Conservation (phyloP, 2,113 vertebrate genomes). For the Trinectes maculatus region DNA sequence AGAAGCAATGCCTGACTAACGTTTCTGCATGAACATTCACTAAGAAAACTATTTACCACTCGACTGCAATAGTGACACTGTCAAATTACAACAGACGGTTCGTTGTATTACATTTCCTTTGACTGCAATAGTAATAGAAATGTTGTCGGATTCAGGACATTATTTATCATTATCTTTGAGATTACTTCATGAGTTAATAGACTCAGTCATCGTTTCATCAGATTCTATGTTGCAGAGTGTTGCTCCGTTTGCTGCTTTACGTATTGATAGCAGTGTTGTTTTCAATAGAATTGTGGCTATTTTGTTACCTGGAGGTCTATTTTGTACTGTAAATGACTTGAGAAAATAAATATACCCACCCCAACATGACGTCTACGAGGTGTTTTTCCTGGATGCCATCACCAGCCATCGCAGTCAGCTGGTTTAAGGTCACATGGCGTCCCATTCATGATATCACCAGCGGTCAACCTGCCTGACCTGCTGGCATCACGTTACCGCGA, state of each 20-base stretch:
- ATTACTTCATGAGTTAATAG: slow-evolving; percentile 39
- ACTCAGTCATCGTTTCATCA: slow-evolving; percentile 8
- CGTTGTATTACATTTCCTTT: slow-evolving; percentile 11
- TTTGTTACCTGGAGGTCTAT: slow-evolving; percentile 79
- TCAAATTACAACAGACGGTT: slow-evolving; percentile 26
- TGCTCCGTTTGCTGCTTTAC: slow-evolving; percentile 63
- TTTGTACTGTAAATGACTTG: slow-evolving; percentile 78
- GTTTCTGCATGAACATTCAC: slow-evolving; percentile 28
- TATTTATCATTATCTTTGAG: slow-evolving; percentile 26
- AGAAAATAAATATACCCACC: slow-evolving; percentile 72
- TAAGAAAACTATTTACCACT: slow-evolving; percentile 10
- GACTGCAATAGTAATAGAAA: slow-evolving; percentile 44
- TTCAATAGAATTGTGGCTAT: slow-evolving; percentile 73
- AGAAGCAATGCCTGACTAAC: slow-evolving; percentile 10
- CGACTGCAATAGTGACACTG: slow-evolving; percentile 50
- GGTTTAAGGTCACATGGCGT: slow-evolving; percentile 29
- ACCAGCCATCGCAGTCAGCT: slow-evolving; percentile 11
- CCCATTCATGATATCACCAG: slow-evolving; percentile 69
- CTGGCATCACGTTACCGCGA: slow-evolving; percentile 55
- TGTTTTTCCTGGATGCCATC: slow-evolving; percentile 58
- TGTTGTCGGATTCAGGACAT: slow-evolving; percentile 25
- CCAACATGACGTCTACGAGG: slow-evolving; percentile 47
- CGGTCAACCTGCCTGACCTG: slow-evolving; percentile 33
- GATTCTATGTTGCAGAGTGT: slow-evolving; percentile 51
- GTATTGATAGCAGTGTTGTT: slow-evolving; percentile 61